Percentiles rank a stretch among this genome's conserved stretches.
These are phyloP conservation scores for Drosophila setosimentum DNA, from an alignment of 2,888 invertebrate genomes.

Conservation along the genomic window DNA sequence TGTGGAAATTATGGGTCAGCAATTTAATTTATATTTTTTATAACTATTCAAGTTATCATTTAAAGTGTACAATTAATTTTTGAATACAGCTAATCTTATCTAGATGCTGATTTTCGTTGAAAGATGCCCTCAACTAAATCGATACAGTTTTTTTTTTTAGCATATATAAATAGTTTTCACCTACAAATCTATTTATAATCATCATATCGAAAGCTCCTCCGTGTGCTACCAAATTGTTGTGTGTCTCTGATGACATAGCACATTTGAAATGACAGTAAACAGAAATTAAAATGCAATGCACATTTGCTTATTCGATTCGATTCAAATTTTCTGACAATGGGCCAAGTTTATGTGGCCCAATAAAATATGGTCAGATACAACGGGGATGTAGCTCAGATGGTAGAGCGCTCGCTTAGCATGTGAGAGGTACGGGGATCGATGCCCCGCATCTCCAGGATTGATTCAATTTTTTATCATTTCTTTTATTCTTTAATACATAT, in stretches of 20 bases:
- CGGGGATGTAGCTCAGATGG: constrained; percentile 86
- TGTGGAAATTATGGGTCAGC: background rate
- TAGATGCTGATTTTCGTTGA: constrained; percentile 4
- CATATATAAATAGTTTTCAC: constrained; percentile 42
- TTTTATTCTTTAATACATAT: background rate
- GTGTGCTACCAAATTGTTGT: constrained; percentile 1
- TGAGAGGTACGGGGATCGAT: constrained; percentile 86
- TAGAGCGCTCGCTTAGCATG: constrained; percentile 86
- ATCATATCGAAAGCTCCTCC: constrained; percentile 7
- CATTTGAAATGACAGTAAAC: constrained; percentile 18
- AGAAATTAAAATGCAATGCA: constrained; percentile 44
- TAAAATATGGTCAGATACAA: constrained; percentile 14
- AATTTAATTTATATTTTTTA: background rate
- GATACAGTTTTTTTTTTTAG: background rate
- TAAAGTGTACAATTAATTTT: background rate
- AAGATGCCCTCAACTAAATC: background rate
- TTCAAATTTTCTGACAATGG: constrained; percentile 6
- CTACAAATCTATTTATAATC: constrained; percentile 56
- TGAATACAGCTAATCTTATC: constrained; percentile 24
- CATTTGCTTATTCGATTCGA: background rate
- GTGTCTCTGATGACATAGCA: constrained; percentile 38
- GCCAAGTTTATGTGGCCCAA: constrained; percentile 22
- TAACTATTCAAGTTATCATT: background rate
- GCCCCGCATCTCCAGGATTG: constrained; percentile 85
- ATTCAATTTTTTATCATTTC: background rate